phyloP scores from a whole-genome alignment of 2,113 vertebrate genomes.

The Caretta caretta region DNA sequence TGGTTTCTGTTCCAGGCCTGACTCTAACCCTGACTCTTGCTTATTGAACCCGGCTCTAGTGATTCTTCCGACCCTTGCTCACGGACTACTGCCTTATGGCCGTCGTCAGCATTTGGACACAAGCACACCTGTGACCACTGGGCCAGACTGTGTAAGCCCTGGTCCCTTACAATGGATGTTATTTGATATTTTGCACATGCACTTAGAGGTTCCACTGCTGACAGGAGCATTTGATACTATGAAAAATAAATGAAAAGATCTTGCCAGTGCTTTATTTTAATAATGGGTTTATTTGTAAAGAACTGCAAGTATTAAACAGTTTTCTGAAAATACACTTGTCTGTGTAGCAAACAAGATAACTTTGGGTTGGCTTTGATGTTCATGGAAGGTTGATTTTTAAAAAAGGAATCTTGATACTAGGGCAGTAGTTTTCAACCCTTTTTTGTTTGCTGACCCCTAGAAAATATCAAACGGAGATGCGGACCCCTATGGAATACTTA shows the following conservation, averaged over 20 bases:
- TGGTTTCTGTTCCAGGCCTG: too few relatives aligned
- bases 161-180: neutral
- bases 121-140: neutral
- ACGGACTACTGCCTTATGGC: neutral
- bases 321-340: slow-evolving; percentile 22
- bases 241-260: neutral
- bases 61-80: neutral
- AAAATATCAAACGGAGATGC: too few relatives aligned
- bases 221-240: neutral
- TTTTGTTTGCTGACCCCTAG: too few relatives aligned
- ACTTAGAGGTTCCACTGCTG: neutral
- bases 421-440: too few relatives aligned
- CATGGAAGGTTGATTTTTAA: neutral
- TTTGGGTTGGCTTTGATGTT: neutral
- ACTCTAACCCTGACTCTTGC: neutral
- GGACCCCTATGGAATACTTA: neutral
- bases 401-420: neutral
- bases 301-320: slow-evolving; percentile 6
- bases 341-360: neutral
- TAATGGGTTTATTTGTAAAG: neutral
- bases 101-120: neutral
- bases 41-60: neutral
- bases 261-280: neutral
- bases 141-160: neutral
- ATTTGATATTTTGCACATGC: slow-evolving; percentile 26